A percentile compares a stretch with the other conserved stretches of the same genome.
Conservation (phyloP, 2,113 vertebrate species). For the Saccopteryx bilineata region DNA sequence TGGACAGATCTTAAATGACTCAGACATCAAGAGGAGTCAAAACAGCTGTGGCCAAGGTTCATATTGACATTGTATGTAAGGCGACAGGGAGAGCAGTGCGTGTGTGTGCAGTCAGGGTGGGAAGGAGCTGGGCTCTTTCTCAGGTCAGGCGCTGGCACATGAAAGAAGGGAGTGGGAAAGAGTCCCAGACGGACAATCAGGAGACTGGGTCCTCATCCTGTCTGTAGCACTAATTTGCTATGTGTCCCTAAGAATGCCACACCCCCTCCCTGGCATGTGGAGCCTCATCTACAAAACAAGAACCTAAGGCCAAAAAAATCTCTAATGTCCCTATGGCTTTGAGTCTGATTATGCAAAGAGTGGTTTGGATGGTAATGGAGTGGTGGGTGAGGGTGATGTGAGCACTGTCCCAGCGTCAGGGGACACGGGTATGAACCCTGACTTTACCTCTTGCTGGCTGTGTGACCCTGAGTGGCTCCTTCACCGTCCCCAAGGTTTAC, state of each 20-base stretch:
- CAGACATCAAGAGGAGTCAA: not conserved
- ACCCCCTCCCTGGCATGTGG: not conserved
- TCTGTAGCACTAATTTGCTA: accelerated
- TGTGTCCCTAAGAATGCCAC: not conserved
- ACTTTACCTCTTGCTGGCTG: not conserved
- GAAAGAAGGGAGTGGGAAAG: not conserved
- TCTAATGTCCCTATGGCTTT: accelerated
- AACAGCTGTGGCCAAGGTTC: accelerated
- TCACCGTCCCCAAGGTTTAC: accelerated
- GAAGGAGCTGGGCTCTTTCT: not conserved
- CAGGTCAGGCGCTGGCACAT: not conserved
- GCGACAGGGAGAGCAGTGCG: accelerated
- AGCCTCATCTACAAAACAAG: not conserved
- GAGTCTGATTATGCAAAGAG: not conserved
- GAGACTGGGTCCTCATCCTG: not conserved
- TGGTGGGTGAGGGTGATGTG: not conserved
- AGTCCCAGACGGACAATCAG: not conserved
- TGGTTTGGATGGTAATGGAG: accelerated
- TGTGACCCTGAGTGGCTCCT: too few species aligned
- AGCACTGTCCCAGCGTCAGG: not conserved
- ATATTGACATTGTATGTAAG: accelerated
- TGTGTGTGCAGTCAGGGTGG: accelerated
- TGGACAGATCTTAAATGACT: too few species aligned
- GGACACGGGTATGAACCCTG: accelerated
- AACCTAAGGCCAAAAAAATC: accelerated